Conservation (phyloP, 2,113 vertebrate species). For the Nibea coibor region DNA sequence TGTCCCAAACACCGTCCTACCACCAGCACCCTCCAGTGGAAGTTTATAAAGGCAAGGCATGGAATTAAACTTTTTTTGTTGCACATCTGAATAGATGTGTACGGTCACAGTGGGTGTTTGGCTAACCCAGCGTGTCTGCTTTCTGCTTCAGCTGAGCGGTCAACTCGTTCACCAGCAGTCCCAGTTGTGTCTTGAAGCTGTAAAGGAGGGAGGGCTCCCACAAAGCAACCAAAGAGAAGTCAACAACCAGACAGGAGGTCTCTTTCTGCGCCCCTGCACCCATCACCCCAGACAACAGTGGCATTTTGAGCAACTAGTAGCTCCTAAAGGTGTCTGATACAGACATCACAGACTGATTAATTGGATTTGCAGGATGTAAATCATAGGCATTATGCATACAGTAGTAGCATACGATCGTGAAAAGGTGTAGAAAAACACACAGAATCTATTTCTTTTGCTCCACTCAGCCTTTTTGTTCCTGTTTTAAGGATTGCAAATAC, state of each 20-base stretch:
- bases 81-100: too few relatives aligned
- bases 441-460: neutral
- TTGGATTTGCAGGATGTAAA: slow-evolving; percentile 5
- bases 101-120: neutral
- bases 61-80: neutral
- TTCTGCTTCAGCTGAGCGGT: slow-evolving; percentile 81
- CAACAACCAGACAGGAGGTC: slow-evolving; percentile 53
- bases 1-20: slow-evolving; percentile 76
- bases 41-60: slow-evolving; percentile 84
- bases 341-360: neutral
- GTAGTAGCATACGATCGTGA: slow-evolving; percentile 12
- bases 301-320: slow-evolving; percentile 83
- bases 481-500: slow-evolving; percentile 73
- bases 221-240: slow-evolving; percentile 5
- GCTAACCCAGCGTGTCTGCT: slow-evolving; percentile 22
- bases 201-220: slow-evolving; percentile 57
- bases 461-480: slow-evolving; percentile 52
- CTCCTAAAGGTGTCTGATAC: slow-evolving; percentile 65
- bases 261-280: slow-evolving; percentile 83
- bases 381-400: neutral
- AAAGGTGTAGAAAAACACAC: slow-evolving; percentile 4
- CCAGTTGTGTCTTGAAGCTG: slow-evolving; percentile 89
- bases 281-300: slow-evolving; percentile 86
- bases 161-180: slow-evolving; percentile 87
- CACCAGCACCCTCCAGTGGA: slow-evolving; percentile 83